Conservation (phyloP, 2,113 vertebrate species). For the Speoplatyrhinus poulsoni region DNA sequence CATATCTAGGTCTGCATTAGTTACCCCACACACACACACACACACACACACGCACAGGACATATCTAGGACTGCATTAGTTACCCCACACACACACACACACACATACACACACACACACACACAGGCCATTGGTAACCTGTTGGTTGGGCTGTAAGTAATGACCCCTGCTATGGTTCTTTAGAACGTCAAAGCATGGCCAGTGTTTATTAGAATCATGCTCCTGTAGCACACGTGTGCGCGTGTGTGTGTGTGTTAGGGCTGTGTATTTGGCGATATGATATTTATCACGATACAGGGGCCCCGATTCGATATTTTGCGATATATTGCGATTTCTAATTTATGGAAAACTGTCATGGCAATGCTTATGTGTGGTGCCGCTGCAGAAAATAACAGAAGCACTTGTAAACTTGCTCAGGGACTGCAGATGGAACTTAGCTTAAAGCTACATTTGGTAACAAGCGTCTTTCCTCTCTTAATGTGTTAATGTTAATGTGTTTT, state of each 20-base stretch:
- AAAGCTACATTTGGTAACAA: no score
- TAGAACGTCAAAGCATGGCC: constrained; percentile 36
- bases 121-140: constrained; percentile 46
- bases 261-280: no score
- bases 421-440: no score
- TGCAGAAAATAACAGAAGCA: no score
- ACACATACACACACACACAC: background rate
- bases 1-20: constrained; percentile 50
- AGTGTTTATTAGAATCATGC: constrained; percentile 54
- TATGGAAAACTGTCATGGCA: no score
- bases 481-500: no score
- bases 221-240: constrained; percentile 13
- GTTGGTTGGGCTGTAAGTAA: constrained; percentile 47
- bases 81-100: constrained; percentile 9
- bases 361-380: no score
- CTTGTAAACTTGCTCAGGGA: no score
- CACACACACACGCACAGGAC: background rate
- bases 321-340: no score
- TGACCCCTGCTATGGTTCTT: constrained; percentile 42
- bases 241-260: background rate
- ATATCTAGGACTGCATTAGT: constrained; percentile 51
- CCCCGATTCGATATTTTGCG: no score
- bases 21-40: constrained; percentile 17
- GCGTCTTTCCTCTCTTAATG: no score
- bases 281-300: no score